These are phyloP conservation scores for Columba livia DNA, from an alignment of 2,113 vertebrate species.

Conservation along the genomic window DNA sequence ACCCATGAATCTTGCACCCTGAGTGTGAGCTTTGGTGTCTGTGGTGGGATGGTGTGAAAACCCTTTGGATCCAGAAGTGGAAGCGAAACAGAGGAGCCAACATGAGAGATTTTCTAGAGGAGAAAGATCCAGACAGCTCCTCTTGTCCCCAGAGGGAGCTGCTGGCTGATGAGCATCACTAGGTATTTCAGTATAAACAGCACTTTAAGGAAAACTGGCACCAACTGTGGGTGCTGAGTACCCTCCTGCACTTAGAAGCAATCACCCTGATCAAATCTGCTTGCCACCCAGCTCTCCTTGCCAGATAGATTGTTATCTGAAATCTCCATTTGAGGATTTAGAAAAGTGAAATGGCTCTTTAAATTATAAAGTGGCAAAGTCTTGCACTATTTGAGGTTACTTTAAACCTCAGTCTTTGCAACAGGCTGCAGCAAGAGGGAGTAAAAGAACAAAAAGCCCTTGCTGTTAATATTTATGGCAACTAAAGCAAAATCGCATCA, in stretches of 20 bases:
- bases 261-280: background rate
- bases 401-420: slow-evolving; percentile 44
- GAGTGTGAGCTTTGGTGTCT: background rate
- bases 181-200: background rate
- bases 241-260: background rate
- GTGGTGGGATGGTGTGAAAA: background rate
- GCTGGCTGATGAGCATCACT: background rate
- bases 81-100: background rate
- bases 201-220: background rate
- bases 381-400: background rate
- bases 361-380: background rate
- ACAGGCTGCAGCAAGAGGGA: slow-evolving; percentile 60
- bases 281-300: background rate
- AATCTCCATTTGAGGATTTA: background rate
- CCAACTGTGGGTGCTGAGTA: background rate
- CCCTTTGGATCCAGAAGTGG: background rate
- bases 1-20: background rate
- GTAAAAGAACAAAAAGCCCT: slow-evolving; percentile 62
- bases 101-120: background rate
- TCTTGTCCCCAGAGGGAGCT: background rate
- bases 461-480: slow-evolving; percentile 58
- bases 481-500: slow-evolving; percentile 29
- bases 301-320: background rate
- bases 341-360: background rate
- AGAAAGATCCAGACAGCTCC: background rate